Evolutionary conservation across 2,797 vertebrate genomes (phyloP).

Genomic region (Leptoclinus maculatus): DNA sequence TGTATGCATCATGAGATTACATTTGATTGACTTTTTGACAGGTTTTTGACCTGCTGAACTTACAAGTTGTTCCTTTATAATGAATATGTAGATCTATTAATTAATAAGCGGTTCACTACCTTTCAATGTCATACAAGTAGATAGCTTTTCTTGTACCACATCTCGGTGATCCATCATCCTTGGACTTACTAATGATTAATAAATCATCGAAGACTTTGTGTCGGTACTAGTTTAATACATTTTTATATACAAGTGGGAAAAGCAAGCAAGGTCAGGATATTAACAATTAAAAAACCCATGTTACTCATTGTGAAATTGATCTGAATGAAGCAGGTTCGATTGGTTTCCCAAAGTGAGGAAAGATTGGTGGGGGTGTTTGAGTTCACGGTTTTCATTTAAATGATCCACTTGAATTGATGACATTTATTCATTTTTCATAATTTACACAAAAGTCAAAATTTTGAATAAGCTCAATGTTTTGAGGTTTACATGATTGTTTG

Average conservation of each 20-base stretch:
- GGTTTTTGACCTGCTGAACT: slow-evolving; percentile 24
- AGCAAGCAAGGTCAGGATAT: slow-evolving; percentile 1
- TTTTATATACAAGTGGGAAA: slow-evolving; percentile 9
- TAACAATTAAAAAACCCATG: slow-evolving; percentile 1
- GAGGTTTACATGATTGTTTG: background rate
- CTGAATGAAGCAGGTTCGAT: background rate
- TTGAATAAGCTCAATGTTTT: slow-evolving; percentile 9
- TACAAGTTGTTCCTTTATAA: slow-evolving; percentile 7
- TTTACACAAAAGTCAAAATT: slow-evolving; percentile 8
- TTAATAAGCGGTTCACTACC: background rate
- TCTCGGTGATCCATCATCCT: background rate
- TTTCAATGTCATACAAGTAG: background rate
- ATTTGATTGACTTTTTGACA: slow-evolving; percentile 25
- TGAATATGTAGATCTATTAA: background rate
- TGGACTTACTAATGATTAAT: background rate
- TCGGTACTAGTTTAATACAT: background rate
- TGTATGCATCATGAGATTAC: slow-evolving; percentile 11
- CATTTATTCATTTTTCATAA: slow-evolving; percentile 19
- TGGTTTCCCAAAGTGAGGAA: background rate
- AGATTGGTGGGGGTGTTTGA: background rate
- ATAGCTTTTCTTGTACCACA: background rate
- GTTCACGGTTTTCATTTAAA: slow-evolving; percentile 19
- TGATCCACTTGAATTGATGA: slow-evolving; percentile 21
- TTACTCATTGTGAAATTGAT: slow-evolving; percentile 21
- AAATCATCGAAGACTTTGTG: background rate